Evolutionary conservation across 2,113 vertebrate genomes (phyloP).

Genomic region (Myiozetetes cayanensis): DNA sequence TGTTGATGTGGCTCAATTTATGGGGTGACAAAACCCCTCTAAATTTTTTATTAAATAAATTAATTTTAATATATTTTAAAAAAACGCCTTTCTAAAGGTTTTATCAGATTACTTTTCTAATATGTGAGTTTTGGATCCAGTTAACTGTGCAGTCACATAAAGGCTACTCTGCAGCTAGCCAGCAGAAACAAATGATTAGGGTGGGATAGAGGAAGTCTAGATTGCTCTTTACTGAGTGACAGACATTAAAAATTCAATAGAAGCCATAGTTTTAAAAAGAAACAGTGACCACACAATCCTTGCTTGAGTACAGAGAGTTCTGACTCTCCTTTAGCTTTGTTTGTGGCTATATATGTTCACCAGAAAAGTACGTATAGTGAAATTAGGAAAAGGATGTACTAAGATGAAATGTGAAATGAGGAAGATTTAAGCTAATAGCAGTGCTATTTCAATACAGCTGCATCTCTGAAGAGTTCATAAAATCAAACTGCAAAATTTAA

Average conservation of each 20-base stretch:
- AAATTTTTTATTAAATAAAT: background rate
- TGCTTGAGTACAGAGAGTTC: background rate
- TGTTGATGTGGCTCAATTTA: background rate
- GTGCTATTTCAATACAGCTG: background rate
- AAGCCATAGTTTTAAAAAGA: background rate
- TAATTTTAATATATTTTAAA: no score
- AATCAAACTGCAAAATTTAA: background rate
- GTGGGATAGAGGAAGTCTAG: background rate
- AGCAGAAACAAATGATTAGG: background rate
- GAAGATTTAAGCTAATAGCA: background rate
- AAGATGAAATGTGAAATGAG: background rate
- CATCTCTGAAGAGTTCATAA: background rate
- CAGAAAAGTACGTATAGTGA: background rate
- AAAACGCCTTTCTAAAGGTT: background rate
- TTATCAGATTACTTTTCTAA: background rate
- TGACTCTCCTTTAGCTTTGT: background rate
- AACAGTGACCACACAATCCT: fast-evolving
- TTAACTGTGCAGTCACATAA: background rate
- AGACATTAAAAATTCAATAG: background rate
- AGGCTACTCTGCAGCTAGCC: background rate
- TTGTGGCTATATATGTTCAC: background rate
- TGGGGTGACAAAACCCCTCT: background rate
- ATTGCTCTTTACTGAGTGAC: background rate
- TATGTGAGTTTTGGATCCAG: background rate
- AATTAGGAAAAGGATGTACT: background rate